phyloP scores from a whole-genome alignment of 2,888 invertebrate genomes.

The Volucella bombylans region DNA sequence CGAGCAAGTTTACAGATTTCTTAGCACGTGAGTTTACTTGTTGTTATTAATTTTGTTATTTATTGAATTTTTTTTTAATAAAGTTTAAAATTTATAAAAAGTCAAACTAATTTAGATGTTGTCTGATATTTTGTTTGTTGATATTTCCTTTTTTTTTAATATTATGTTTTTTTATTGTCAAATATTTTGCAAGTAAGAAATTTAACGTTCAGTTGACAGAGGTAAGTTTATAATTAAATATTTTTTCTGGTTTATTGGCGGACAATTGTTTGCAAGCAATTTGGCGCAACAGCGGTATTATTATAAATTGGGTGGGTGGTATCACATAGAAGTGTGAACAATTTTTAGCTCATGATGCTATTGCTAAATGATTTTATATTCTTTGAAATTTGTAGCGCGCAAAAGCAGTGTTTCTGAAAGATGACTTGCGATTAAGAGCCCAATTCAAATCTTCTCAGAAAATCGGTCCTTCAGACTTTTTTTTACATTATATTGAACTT shows the following conservation, averaged over 20 bases:
- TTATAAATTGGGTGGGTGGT: no score
- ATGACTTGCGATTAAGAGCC: no score
- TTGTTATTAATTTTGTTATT: constrained; percentile 75
- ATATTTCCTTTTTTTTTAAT: constrained; percentile 48
- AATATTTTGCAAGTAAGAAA: constrained; percentile 46
- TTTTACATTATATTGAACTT: no score
- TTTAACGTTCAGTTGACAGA: constrained; percentile 28
- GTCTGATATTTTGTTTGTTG: constrained; percentile 52
- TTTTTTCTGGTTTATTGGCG: neutral
- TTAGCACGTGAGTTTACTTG: constrained; percentile 76
- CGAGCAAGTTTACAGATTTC: constrained; percentile 72
- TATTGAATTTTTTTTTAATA: constrained; percentile 75
- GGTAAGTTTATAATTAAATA: constrained; percentile 47
- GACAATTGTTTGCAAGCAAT: neutral
- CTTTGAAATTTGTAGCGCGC: no score
- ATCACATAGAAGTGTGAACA: no score
- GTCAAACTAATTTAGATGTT: constrained; percentile 68
- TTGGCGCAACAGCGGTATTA: no score
- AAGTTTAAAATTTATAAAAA: constrained; percentile 61
- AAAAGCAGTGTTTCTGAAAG: no score
- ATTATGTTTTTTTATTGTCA: constrained; percentile 34
- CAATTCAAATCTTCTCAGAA: no score
- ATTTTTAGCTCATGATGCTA: no score
- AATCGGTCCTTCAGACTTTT: no score
- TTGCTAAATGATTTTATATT: no score